Evolutionary conservation across 1,140 invertebrate species (phyloP).

Genomic region (Streblospio benedicti): DNA sequence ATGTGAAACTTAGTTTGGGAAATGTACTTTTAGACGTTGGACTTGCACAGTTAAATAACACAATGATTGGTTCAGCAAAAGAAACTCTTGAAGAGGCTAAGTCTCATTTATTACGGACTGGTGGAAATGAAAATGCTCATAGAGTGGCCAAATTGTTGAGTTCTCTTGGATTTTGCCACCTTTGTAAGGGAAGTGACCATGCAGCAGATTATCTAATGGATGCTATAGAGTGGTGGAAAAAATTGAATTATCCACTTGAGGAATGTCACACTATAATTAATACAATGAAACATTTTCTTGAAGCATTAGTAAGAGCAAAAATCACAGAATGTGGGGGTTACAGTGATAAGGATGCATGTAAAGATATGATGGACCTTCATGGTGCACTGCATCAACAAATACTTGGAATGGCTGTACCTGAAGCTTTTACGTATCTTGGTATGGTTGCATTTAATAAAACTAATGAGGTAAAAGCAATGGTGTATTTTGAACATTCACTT

Average conservation of each 20-base stretch:
- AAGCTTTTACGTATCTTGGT: constrained; percentile 5
- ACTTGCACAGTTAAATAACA: constrained; percentile 1
- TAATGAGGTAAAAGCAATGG: not conserved
- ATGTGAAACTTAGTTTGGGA: not conserved
- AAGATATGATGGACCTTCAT: not conserved
- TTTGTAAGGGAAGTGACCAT: not conserved
- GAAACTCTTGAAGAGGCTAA: not conserved
- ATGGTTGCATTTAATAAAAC: constrained; percentile 3
- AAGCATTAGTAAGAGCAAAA: not conserved
- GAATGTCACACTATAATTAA: not conserved
- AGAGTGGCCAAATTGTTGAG: not conserved
- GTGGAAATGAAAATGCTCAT: not conserved
- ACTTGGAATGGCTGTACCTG: not conserved
- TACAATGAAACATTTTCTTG: not conserved
- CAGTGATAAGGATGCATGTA: not conserved
- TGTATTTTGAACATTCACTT: not conserved
- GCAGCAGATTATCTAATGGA: constrained; percentile 1
- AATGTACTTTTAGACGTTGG: not conserved
- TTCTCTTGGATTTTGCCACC: not conserved
- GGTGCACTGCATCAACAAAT: not conserved
- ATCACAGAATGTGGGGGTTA: too few species aligned
- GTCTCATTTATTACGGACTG: not conserved
- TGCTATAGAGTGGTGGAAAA: not conserved
- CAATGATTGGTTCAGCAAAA: not conserved
- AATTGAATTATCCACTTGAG: constrained; percentile 1